phyloP scores from a whole-genome alignment of 1,140 invertebrate species.

The Caenorhabditis elegans region DNA sequence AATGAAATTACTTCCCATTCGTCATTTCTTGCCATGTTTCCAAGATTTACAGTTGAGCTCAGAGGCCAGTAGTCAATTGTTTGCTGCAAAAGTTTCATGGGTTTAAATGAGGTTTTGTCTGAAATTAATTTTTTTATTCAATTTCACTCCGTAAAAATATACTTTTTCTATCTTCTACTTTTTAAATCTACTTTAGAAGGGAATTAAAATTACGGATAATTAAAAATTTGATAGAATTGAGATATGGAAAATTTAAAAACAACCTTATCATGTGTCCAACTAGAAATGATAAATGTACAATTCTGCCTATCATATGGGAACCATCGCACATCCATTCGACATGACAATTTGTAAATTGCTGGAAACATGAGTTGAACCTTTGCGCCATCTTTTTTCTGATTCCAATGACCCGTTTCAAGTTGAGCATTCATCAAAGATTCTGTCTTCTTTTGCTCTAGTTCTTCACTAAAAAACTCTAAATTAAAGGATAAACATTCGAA shows the following conservation, averaged over 20 bases:
- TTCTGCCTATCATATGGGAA: constrained; percentile 56
- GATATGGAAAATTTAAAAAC: not conserved
- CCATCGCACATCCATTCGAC: constrained; percentile 60
- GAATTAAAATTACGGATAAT: too few relatives aligned
- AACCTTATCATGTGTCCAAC: constrained; percentile 60
- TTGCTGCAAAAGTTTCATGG: not conserved
- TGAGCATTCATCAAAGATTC: constrained; percentile 66
- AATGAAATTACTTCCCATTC: constrained; percentile 64
- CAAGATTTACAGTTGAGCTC: constrained; percentile 50
- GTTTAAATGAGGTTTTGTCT: too few relatives aligned
- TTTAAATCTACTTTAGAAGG: too few relatives aligned
- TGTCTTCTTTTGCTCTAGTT: constrained; percentile 60
- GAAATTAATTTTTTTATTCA: too few relatives aligned
- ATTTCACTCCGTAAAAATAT: too few relatives aligned
- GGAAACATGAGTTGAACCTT: constrained; percentile 64
- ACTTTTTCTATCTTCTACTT: too few relatives aligned
- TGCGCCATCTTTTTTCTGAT: constrained; percentile 50
- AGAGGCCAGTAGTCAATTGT: constrained; percentile 61
- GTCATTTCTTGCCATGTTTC: constrained; percentile 62
- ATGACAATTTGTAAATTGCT: constrained; percentile 63
- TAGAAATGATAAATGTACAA: constrained; percentile 65
- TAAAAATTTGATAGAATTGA: too few relatives aligned
- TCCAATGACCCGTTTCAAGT: constrained; percentile 64
- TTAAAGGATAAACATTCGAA: not conserved
- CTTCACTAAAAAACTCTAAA: constrained; percentile 43